phyloP scores from a whole-genome alignment of 64 coral and sea anemone species.

The Pocillopora verrucosa region DNA sequence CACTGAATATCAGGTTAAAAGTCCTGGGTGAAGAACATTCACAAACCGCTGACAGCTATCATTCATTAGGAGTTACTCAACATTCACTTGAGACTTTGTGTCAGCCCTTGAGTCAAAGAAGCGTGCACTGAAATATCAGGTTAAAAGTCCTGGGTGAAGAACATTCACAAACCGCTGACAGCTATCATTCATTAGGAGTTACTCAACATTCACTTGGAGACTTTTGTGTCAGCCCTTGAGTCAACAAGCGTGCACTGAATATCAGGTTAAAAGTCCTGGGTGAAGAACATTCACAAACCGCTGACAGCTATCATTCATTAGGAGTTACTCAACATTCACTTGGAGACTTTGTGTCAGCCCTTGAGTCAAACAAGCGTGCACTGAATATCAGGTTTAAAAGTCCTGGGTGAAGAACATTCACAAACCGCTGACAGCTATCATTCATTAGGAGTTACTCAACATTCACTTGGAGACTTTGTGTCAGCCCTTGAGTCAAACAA shows the following conservation, averaged over 20 bases:
- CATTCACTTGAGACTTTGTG: neutral
- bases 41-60: neutral
- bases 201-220: no score
- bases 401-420: neutral
- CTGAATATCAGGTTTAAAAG: neutral
- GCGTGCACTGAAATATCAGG: no score
- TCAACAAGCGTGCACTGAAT: no score
- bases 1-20: neutral
- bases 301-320: neutral
- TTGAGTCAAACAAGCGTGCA: neutral
- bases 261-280: no score
- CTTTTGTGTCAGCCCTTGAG: no score
- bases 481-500: no score
- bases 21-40: neutral
- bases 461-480: neutral
- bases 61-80: neutral
- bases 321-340: neutral
- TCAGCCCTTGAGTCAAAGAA: no score
- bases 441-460: neutral
- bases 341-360: neutral
- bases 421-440: neutral
- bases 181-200: no score
- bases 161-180: no score
- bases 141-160: no score
- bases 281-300: no score